phyloP scores from a whole-genome alignment of 2,113 vertebrate species.

The Eudyptes chrysolophus region DNA sequence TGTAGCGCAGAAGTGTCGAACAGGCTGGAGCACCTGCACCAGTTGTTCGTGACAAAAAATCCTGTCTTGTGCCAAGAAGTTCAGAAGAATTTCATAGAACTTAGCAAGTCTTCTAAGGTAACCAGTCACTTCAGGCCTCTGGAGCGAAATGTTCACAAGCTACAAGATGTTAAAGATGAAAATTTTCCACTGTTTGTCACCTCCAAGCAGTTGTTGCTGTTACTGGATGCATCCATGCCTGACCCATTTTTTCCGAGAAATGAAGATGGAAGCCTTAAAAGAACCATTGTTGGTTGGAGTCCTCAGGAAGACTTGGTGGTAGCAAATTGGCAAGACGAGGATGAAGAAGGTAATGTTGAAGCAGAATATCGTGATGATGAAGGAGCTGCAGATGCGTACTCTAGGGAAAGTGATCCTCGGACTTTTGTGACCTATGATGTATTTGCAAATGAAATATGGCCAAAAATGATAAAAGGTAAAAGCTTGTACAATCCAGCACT shows the following conservation, averaged over 20 bases:
- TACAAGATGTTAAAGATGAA: conserved; percentile 81
- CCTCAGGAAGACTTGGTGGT: conserved; percentile 69
- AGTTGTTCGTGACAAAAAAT: conserved; percentile 84
- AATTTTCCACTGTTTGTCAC: conserved; percentile 81
- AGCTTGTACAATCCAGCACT: conserved; percentile 77
- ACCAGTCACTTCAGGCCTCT: conserved; percentile 77
- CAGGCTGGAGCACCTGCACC: conserved; percentile 77
- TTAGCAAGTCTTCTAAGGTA: conserved; percentile 78
- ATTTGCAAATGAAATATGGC: conserved; percentile 80
- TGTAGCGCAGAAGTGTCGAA: neutral
- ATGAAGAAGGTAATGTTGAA: conserved; percentile 69
- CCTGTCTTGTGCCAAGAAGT: conserved; percentile 82
- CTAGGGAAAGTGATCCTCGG: conserved; percentile 70
- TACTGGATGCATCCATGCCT: conserved; percentile 80
- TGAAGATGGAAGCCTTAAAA: conserved; percentile 81
- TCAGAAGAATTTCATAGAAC: conserved; percentile 81
- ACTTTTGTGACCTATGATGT: conserved; percentile 76
- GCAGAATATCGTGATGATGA: conserved; percentile 65
- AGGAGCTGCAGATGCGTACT: neutral
- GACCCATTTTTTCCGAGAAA: conserved; percentile 80
- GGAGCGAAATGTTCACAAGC: conserved; percentile 70
- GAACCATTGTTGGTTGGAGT: conserved; percentile 75
- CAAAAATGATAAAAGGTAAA: conserved; percentile 81
- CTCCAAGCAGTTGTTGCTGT: conserved; percentile 76
- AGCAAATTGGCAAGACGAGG: conserved; percentile 72